These are phyloP conservation scores for Macrostomum lignano DNA, from an alignment of 1,140 invertebrate species.

Conservation along the genomic window DNA sequence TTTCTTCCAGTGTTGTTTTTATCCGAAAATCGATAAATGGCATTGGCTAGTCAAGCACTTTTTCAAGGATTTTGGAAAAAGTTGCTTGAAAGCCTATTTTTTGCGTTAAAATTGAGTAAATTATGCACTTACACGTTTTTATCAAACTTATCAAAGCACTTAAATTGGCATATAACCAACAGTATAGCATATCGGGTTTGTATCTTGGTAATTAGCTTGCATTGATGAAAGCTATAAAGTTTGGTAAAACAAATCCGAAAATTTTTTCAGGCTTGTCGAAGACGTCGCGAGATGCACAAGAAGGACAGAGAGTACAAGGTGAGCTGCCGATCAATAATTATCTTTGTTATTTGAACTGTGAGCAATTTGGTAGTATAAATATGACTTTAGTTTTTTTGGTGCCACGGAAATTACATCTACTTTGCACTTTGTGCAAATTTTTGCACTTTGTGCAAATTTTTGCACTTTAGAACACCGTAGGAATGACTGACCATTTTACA, in stretches of 20 bases:
- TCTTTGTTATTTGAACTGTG: too few species aligned
- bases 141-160: neutral
- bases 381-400: too few species aligned
- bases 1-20: neutral
- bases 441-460: too few species aligned
- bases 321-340: too few species aligned
- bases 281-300: slow-evolving; percentile 1
- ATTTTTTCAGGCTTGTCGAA: slow-evolving; percentile 1
- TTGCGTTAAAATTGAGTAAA: too few species aligned
- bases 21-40: neutral
- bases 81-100: too few species aligned
- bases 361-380: too few species aligned
- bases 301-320: slow-evolving; percentile 2
- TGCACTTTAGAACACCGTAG: too few species aligned
- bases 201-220: neutral
- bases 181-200: neutral
- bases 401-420: too few species aligned
- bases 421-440: too few species aligned
- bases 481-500: too few species aligned
- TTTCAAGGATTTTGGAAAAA: neutral
- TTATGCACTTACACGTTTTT: neutral
- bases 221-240: neutral
- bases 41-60: neutral
- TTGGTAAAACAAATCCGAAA: neutral
- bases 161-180: neutral